Percentiles rank a stretch among this genome's conserved stretches.
These are phyloP conservation scores for Mythimna lalbum DNA, from an alignment of 2,888 invertebrate genomes.

Conservation along the genomic window DNA sequence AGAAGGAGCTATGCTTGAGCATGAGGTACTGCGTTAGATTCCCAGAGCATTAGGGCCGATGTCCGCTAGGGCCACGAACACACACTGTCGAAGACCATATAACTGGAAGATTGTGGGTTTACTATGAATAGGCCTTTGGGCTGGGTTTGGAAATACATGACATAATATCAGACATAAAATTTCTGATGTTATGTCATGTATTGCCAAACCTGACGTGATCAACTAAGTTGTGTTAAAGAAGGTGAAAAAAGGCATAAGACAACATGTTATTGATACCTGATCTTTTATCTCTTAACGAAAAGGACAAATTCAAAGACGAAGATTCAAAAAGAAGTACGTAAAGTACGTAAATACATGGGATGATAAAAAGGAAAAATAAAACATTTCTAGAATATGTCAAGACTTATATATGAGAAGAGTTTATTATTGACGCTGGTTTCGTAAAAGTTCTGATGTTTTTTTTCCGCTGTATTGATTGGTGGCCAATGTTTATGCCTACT, in stretches of 20 bases:
- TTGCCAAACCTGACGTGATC: neutral
- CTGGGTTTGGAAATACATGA: too few species aligned
- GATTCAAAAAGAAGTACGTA: too few species aligned
- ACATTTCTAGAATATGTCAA: neutral
- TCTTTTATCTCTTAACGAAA: neutral
- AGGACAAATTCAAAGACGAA: neutral
- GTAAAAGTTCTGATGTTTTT: slow-evolving; percentile 3
- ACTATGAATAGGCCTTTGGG: too few species aligned
- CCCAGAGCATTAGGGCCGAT: too few species aligned
- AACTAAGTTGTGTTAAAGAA: neutral
- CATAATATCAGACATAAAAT: too few species aligned
- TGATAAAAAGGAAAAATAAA: slow-evolving; percentile 1
- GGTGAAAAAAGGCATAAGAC: neutral
- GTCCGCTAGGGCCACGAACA: too few species aligned
- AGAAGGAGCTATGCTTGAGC: too few species aligned
- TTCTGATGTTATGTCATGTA: too few species aligned
- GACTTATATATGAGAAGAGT: neutral
- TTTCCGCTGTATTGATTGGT: neutral
- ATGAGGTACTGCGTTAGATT: too few species aligned
- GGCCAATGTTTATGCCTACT: neutral
- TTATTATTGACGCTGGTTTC: neutral
- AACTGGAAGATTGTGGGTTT: too few species aligned
- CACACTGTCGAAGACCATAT: too few species aligned
- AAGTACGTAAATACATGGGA: neutral
- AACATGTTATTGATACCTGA: neutral